Evolutionary conservation across 2,797 vertebrate species (phyloP).

Genomic region (Enteromius argenteus): DNA sequence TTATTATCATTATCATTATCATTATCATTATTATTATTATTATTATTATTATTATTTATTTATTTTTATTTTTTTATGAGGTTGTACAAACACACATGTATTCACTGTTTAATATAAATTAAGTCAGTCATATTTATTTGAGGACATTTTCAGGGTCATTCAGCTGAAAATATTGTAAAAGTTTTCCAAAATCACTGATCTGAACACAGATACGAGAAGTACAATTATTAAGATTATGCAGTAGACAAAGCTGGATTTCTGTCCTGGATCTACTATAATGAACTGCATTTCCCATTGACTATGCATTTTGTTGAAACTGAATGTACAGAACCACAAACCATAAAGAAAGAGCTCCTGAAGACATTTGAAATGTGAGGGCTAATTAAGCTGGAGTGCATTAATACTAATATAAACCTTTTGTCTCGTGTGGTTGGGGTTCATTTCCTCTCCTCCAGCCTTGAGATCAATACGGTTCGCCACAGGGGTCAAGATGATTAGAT

Average conservation of each 20-base stretch:
- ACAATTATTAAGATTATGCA: background rate
- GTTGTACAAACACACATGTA: background rate
- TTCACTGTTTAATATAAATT: background rate
- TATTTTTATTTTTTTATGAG: too few relatives aligned
- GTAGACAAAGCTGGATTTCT: background rate
- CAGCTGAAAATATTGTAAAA: background rate
- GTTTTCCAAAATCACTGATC: background rate
- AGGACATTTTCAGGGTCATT: background rate
- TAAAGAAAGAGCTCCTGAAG: constrained; percentile 21
- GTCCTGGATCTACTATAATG: background rate
- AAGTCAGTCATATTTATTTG: background rate
- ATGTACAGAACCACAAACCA: constrained; percentile 3
- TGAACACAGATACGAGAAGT: background rate
- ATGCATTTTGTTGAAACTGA: background rate
- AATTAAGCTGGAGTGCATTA: constrained; percentile 58
- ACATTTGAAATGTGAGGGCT: constrained; percentile 41
- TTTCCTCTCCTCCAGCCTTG: constrained; percentile 59
- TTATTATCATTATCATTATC: too few relatives aligned
- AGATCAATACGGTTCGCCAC: constrained; percentile 70
- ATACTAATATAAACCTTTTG: constrained; percentile 55
- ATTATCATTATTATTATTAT: too few relatives aligned
- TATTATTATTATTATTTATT: background rate
- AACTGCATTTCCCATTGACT: background rate
- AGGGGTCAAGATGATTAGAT: constrained; percentile 71
- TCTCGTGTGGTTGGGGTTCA: constrained; percentile 60